Conservation (phyloP, 1,140 invertebrate species). For the Bombus balteatus region DNA sequence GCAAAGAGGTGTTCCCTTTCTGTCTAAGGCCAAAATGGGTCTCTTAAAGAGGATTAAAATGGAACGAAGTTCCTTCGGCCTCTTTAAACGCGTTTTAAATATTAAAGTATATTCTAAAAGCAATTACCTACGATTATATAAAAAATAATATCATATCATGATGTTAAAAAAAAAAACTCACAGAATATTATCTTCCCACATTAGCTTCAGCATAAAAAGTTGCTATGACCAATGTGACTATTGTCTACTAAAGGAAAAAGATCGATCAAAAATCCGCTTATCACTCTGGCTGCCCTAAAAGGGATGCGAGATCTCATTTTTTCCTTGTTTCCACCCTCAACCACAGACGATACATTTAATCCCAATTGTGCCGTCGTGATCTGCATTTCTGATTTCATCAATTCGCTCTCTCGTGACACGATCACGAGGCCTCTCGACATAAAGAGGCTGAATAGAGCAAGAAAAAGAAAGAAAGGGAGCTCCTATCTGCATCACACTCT, state of each 20-base stretch:
- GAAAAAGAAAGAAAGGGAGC: constrained; percentile 23
- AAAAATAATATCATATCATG: too few species aligned
- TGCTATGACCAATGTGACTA: background rate
- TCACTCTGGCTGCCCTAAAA: constrained; percentile 36
- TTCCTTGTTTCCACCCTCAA: background rate
- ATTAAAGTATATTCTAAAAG: background rate
- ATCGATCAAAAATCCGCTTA: constrained; percentile 67
- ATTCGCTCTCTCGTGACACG: constrained; percentile 64
- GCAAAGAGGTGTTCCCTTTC: constrained; percentile 21
- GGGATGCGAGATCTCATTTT: background rate
- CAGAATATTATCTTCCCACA: background rate
- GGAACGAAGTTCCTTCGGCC: background rate
- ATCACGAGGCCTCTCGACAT: constrained; percentile 35
- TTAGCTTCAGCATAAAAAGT: background rate
- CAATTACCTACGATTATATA: background rate
- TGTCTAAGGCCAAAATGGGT: background rate
- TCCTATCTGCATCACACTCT: constrained; percentile 58
- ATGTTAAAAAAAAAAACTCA: background rate
- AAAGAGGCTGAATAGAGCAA: constrained; percentile 11
- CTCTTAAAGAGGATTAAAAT: background rate
- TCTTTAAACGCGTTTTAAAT: background rate
- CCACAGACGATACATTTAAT: constrained; percentile 55
- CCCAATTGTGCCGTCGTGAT: constrained; percentile 69
- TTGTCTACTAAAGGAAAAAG: background rate
- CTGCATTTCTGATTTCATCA: constrained; percentile 78